Percentiles rank a stretch among this genome's conserved stretches.
phyloP scores from a whole-genome alignment of 2,888 invertebrate species.

The Encarsia formosa region DNA sequence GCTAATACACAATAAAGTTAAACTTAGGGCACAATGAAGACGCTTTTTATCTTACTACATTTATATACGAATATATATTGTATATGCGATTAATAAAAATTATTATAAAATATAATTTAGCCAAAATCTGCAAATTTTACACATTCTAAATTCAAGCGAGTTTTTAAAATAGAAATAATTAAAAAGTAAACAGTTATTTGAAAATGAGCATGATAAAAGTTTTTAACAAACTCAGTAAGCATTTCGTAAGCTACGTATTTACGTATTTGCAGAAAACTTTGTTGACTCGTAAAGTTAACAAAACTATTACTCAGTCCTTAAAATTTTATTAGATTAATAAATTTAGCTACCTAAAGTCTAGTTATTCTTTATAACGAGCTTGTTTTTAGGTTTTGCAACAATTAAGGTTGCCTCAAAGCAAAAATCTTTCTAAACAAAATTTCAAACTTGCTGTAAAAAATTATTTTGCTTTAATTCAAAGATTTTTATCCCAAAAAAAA shows the following conservation, averaged over 20 bases:
- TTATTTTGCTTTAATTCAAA: background rate
- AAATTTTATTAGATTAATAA: too few relatives aligned
- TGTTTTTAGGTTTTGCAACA: too few relatives aligned
- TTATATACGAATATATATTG: conserved; percentile 32
- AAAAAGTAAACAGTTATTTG: background rate
- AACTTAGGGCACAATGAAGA: conserved; percentile 40
- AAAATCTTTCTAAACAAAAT: too few relatives aligned
- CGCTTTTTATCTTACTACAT: too few relatives aligned
- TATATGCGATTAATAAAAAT: conserved; percentile 19
- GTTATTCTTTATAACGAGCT: too few relatives aligned
- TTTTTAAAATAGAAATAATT: background rate
- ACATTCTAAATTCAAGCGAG: conserved; percentile 11
- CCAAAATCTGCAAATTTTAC: conserved; percentile 29
- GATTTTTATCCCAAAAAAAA: background rate
- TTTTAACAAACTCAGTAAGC: background rate
- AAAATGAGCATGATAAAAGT: conserved; percentile 4
- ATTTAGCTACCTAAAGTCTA: too few relatives aligned
- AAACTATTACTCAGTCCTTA: too few relatives aligned
- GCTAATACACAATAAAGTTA: conserved; percentile 34
- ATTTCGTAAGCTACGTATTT: too few relatives aligned
- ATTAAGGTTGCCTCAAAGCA: too few relatives aligned
- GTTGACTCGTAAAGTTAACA: too few relatives aligned
- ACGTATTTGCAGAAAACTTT: too few relatives aligned
- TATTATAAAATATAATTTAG: conserved; percentile 26
- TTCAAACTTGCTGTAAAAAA: background rate